These are phyloP conservation scores for Scytalopus superciliaris DNA, from an alignment of 2,113 vertebrate species.

Conservation along the genomic window DNA sequence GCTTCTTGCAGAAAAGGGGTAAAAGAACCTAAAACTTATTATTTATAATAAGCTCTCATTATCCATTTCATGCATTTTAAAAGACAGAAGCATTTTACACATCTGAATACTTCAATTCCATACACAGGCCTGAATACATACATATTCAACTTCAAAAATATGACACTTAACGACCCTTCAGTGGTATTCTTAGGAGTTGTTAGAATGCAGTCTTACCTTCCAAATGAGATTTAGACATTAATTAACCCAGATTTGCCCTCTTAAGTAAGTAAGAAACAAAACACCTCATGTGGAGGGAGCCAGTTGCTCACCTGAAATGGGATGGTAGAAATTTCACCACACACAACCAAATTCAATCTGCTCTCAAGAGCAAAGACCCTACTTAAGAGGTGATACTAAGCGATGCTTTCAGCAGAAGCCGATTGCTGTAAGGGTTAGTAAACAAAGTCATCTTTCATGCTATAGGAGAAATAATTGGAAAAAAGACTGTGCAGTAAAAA, in stretches of 20 bases:
- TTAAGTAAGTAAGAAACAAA: not conserved
- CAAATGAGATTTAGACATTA: not conserved
- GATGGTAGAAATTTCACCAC: not conserved
- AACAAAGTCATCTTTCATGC: slow-evolving; percentile 16
- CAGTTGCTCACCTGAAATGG: not conserved
- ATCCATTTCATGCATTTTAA: not conserved
- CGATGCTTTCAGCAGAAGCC: not conserved
- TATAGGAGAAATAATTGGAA: not conserved
- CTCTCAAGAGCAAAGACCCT: not conserved
- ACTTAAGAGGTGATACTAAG: not conserved
- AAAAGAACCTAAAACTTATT: not conserved
- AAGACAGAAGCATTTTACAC: not conserved
- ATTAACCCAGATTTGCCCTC: not conserved
- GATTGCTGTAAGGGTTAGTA: slow-evolving; percentile 18
- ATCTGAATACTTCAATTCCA: not conserved
- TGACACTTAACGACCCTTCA: not conserved
- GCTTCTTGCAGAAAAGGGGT: not conserved
- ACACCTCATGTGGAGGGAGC: not conserved
- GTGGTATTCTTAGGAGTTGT: not conserved
- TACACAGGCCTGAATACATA: not conserved
- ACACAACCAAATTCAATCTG: not conserved
- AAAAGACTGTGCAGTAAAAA: slow-evolving; percentile 3
- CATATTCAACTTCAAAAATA: not conserved
- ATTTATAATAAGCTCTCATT: not conserved
- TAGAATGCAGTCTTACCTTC: not conserved